These are phyloP conservation scores for Hipparchia semele DNA, from an alignment of 2,888 invertebrate species.

Conservation along the genomic window DNA sequence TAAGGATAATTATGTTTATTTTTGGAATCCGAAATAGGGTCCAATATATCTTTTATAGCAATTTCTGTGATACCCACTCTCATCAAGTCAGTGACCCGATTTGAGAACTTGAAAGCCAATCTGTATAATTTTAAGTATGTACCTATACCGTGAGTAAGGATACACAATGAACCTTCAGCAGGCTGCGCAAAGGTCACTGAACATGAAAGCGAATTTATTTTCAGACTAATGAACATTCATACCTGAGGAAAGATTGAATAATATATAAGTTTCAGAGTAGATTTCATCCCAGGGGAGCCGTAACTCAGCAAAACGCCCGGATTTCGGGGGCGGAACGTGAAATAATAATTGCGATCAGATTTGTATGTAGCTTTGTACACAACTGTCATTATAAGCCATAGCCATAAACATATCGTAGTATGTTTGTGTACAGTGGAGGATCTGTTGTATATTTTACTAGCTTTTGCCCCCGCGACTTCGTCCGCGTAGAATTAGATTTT, in stretches of 20 bases:
- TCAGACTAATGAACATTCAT: constrained; percentile 72
- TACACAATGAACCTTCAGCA: constrained; percentile 33
- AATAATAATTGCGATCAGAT: constrained; percentile 56
- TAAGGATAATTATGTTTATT: no score
- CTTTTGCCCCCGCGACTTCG: no score
- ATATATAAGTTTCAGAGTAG: constrained; percentile 69
- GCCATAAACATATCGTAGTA: no score
- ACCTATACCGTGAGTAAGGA: constrained; percentile 26
- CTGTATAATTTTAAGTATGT: constrained; percentile 23
- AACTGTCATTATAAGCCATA: constrained; percentile 27
- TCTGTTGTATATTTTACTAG: no score
- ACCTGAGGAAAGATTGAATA: constrained; percentile 76
- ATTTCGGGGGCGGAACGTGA: constrained; percentile 53
- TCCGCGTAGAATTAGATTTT: no score
- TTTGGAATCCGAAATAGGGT: background rate
- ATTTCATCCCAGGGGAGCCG: constrained; percentile 62
- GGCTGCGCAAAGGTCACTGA: constrained; percentile 55
- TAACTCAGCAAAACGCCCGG: constrained; percentile 64
- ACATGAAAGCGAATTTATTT: constrained; percentile 52
- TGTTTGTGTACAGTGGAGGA: no score
- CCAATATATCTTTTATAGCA: background rate
- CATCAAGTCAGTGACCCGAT: constrained; percentile 15
- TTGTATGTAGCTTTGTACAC: constrained; percentile 39
- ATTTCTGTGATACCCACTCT: background rate
- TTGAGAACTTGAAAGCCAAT: constrained; percentile 10